Evolutionary conservation across 2,888 invertebrate genomes (phyloP), one percentile per base, ranked within the genome.

Genomic region (Phyllotreta striolata): DNA sequence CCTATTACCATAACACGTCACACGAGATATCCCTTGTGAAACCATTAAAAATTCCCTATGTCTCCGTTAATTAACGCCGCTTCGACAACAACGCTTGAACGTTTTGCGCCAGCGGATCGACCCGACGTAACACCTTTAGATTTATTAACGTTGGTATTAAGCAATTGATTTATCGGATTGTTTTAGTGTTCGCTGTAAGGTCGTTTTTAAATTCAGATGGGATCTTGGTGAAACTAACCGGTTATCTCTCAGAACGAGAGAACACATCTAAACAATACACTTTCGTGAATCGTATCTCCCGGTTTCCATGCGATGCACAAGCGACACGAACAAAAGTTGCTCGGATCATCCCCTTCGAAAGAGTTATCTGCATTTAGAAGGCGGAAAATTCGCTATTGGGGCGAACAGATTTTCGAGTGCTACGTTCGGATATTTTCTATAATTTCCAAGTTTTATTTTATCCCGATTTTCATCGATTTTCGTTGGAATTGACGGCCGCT

Each of bases 231-330:
- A 51, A 37, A 14, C 51, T 10, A 37, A 51, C 37, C 46, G n/a
- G 46, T 12, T 47, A 47, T 47, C 51, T 35, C n/a, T 37, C 9
- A 37, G 7, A 37, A 35, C 10, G n/a, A 6, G 37, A 58, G 46
- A 37, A 37, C 24, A 47, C 49, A 39, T 13, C 47, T 14, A 58
- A 46, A 56, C 46, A 57, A 58, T 47, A 58, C 57, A 58, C 57
- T 38, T 38, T 41, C 24, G 49, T 47, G 57, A 58, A 58, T 58
- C 49, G 47, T 58, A 58, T 58, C 57, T 58, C 24, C 14, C 24
- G 40, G 57, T 49, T 58, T 58, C 57, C 57, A 58, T 58, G 38
- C 37, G 39, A 14, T 58, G 49, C 57, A 58, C 49, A 58, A 58
- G 37, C 37, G 51, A 6, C 37, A n/a, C 51, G 14, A 34, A 51